Evolutionary conservation across 2,888 invertebrate genomes (phyloP).

Genomic region (Lepetodrilus schrolli): DNA sequence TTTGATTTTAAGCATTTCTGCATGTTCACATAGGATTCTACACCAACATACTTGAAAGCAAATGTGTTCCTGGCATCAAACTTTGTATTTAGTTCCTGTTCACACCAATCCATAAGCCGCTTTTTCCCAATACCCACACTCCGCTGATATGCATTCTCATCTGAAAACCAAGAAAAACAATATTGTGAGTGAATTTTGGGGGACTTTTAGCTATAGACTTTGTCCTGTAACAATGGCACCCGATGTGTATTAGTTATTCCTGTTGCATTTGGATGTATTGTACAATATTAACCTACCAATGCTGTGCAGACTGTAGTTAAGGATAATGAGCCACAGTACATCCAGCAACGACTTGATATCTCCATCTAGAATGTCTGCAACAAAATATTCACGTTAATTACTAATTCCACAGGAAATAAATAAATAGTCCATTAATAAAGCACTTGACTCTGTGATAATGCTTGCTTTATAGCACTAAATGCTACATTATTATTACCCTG

Average conservation of each 20-base stretch:
- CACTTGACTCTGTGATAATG: too few species aligned
- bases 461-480: too few species aligned
- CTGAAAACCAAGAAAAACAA: slow-evolving; percentile 41
- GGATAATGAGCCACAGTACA: slow-evolving; percentile 68
- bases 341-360: slow-evolving; percentile 69
- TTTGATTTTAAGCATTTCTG: too few species aligned
- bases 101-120: slow-evolving; percentile 68
- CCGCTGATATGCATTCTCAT: slow-evolving; percentile 58
- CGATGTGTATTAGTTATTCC: not conserved
- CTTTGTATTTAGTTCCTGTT: slow-evolving; percentile 50
- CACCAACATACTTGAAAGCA: slow-evolving; percentile 56
- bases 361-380: slow-evolving; percentile 68
- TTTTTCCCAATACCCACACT: slow-evolving; percentile 67
- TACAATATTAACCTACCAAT: slow-evolving; percentile 55
- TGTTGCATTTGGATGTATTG: not conserved
- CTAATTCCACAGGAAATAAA: too few species aligned
- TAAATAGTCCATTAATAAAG: too few species aligned
- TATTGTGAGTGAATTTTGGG: not conserved
- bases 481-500: too few species aligned
- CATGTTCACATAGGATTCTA: not conserved
- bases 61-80: slow-evolving; percentile 65
- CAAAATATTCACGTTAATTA: not conserved
- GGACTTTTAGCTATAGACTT: not conserved
- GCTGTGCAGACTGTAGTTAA: slow-evolving; percentile 65
- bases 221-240: not conserved